Conservation (phyloP, 2,797 vertebrate species). For the Chrosomus eos region DNA sequence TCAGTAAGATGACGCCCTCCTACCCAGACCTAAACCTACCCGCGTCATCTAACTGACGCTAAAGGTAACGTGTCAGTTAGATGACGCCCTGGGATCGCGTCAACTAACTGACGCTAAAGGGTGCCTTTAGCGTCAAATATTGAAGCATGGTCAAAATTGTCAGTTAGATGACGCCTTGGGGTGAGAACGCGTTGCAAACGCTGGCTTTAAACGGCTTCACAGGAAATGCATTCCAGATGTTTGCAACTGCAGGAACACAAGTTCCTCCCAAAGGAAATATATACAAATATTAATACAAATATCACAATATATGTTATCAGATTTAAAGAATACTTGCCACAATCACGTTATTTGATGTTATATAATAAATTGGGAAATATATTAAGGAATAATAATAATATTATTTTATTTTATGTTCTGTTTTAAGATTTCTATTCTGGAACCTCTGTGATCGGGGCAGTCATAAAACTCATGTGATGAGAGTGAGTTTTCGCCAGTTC, state of each 20-base stretch:
- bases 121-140: no score
- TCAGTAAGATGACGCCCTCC: no score
- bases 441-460: background rate
- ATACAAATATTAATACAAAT: no score
- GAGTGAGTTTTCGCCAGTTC: slow-evolving; percentile 37
- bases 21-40: no score
- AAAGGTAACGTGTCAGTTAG: no score
- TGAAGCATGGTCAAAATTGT: no score
- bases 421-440: background rate
- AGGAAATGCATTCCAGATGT: slow-evolving; percentile 63
- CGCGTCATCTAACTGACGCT: no score
- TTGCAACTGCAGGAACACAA: slow-evolving; percentile 45
- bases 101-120: no score
- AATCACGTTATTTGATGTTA: background rate
- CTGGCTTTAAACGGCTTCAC: slow-evolving; percentile 12
- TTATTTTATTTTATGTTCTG: background rate
- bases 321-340: background rate
- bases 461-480: slow-evolving; percentile 36
- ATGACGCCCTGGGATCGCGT: no score
- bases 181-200: no score
- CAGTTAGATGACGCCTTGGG: no score
- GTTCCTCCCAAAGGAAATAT: slow-evolving; percentile 7
- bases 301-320: background rate
- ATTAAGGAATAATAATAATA: background rate
- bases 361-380: background rate